These are phyloP conservation scores for Sterrhoptilus dennistouni DNA, from an alignment of 2,113 vertebrate genomes.

Conservation along the genomic window DNA sequence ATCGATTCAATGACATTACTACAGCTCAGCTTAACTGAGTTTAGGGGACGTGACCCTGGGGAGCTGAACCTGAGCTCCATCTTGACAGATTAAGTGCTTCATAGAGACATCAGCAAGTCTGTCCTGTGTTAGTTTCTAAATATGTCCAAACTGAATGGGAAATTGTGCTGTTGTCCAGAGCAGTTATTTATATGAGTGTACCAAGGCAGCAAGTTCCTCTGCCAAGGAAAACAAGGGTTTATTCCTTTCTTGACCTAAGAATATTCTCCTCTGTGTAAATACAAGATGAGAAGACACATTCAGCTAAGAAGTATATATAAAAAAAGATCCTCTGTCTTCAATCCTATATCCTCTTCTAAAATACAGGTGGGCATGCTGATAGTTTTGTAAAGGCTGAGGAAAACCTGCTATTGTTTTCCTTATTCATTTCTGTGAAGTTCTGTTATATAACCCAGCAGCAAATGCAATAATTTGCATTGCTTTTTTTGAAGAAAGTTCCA, in stretches of 20 bases:
- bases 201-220: background rate
- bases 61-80: background rate
- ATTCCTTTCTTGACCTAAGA: background rate
- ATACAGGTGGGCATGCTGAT: background rate
- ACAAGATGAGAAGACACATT: background rate
- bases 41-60: background rate
- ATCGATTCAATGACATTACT: background rate
- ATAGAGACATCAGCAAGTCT: background rate
- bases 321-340: background rate
- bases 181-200: background rate
- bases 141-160: background rate
- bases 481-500: background rate
- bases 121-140: background rate
- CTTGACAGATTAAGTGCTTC: background rate
- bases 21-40: background rate
- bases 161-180: background rate
- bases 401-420: background rate
- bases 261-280: background rate
- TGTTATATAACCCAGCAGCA: background rate
- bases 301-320: background rate
- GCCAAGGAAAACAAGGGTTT: background rate
- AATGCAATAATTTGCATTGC: slow-evolving; percentile 17
- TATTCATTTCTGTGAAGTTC: background rate
- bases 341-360: background rate
- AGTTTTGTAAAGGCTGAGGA: background rate